Evolutionary conservation across 37 sponge, comb jelly and placozoan species (phyloP), one percentile per base, ranked within the genome.

Genomic region (Theonella swinhoei): DNA sequence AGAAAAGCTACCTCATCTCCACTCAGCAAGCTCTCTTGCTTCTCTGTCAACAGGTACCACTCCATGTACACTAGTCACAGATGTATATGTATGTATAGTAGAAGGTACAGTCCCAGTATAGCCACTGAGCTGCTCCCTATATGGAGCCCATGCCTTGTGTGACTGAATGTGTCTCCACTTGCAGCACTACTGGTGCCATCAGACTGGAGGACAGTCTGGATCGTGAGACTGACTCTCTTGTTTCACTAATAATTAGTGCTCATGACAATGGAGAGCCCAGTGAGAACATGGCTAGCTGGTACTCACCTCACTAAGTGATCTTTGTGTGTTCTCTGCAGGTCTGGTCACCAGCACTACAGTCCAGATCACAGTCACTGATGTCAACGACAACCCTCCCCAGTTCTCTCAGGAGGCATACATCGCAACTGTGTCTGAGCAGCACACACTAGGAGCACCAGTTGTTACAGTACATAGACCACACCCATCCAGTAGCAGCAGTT

Each of bases 341-440:
- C 54, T 47, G 54, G 54, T 14, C 14, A 14, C 54, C 54, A 47
- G 54, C 54, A 47, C 54, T 47, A 47, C 22, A 63, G 79, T 85
- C n/a, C 73, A 60, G 36, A 61, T 85, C 34, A 78, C 72, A 7
- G 79, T 89, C 31, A 40, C 70, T 28, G 89, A 89, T 63, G 83
- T 89, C 61, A 89, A 89, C 34, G 89, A 89, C 67, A 89, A 89
- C 63, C 28, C 66, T 33, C 89, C 89, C 0, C 33, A 14, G 58
- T 89, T 89, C 68, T 28, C 39, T 29, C 84, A 83, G 30, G 60
- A 36, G 9, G n/a, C 64, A 20, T 89, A 83, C 32, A 42, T 60
- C 24, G 70, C 78, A 0, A 43, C 79, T 30, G 84, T 89, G 0
- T 62, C 78, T 34, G 89, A 89, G 71, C 47, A 36, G 19, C 75